Evolutionary conservation across 2,888 invertebrate species (phyloP).

Genomic region (Steinernema carpocapsae): DNA sequence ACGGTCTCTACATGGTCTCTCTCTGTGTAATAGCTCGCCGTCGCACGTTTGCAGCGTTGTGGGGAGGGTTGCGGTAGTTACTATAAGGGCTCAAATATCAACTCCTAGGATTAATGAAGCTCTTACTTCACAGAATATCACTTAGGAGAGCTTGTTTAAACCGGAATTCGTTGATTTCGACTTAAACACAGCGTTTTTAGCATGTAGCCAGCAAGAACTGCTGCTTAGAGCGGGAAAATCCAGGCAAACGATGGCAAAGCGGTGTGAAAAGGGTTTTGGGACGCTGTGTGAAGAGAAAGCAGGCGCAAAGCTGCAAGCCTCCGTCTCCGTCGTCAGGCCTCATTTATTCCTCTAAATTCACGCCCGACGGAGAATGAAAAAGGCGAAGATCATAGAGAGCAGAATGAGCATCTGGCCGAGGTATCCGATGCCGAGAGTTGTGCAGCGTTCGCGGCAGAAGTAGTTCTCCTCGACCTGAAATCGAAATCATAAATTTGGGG

Average conservation of each 20-base stretch:
- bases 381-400: background rate
- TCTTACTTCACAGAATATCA: background rate
- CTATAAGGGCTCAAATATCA: background rate
- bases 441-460: slow-evolving; percentile 25
- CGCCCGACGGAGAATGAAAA: background rate
- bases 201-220: too few relatives aligned
- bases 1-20: background rate
- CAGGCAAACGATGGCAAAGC: too few relatives aligned
- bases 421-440: background rate
- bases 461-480: slow-evolving; percentile 9
- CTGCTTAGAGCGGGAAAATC: too few relatives aligned
- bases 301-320: too few relatives aligned
- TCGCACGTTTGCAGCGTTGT: background rate
- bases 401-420: slow-evolving; percentile 1
- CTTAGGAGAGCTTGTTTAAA: too few relatives aligned
- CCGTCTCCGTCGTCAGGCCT: too few relatives aligned
- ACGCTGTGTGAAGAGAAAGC: too few relatives aligned
- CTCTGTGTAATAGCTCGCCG: background rate
- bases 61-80: background rate
- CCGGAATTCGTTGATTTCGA: too few relatives aligned
- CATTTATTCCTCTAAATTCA: background rate
- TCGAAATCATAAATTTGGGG: background rate
- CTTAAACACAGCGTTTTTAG: too few relatives aligned
- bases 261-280: too few relatives aligned
- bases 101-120: background rate